Conservation (phyloP, 2,113 vertebrate species). For the Syrmaticus mikado region DNA sequence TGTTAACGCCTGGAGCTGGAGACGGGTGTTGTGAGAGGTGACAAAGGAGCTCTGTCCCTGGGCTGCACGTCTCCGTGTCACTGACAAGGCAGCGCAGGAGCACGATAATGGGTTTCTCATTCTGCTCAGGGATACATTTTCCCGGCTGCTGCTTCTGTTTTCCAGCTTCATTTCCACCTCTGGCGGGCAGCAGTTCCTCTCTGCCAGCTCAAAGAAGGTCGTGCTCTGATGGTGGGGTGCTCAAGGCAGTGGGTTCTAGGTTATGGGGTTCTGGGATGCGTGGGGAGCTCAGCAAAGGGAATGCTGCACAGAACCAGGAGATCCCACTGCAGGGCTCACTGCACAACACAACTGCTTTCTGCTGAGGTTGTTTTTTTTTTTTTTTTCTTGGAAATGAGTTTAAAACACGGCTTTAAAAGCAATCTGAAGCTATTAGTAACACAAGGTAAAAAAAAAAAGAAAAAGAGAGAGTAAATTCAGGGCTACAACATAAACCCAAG, state of each 20-base stretch:
- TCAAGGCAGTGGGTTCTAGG: neutral
- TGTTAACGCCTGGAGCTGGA: neutral
- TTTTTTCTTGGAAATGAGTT: neutral
- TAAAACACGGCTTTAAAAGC: slow-evolving; percentile 48
- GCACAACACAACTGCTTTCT: neutral
- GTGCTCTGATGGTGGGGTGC: neutral
- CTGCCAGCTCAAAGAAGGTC: neutral
- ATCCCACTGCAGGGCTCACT: neutral
- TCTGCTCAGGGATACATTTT: neutral
- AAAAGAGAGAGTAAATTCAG: slow-evolving; percentile 40
- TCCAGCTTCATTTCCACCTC: neutral
- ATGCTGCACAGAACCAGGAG: neutral
- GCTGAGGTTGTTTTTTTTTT: neutral
- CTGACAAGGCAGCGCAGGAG: slow-evolving; percentile 13
- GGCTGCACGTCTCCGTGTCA: neutral
- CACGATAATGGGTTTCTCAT: slow-evolving; percentile 27
- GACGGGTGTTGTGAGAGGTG: slow-evolving; percentile 1
- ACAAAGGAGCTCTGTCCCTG: slow-evolving; percentile 43
- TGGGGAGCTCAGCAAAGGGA: neutral
- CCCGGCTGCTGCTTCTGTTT: neutral
- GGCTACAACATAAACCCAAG: slow-evolving; percentile 62
- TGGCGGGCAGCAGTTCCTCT: neutral
- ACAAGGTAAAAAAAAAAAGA: slow-evolving; percentile 63
- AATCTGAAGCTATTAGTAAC: slow-evolving; percentile 69
- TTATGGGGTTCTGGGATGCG: neutral